A percentile compares a stretch with the other conserved stretches of the same genome.
phyloP scores from a whole-genome alignment of 2,888 invertebrate genomes.

The Hecatera dysodea region DNA sequence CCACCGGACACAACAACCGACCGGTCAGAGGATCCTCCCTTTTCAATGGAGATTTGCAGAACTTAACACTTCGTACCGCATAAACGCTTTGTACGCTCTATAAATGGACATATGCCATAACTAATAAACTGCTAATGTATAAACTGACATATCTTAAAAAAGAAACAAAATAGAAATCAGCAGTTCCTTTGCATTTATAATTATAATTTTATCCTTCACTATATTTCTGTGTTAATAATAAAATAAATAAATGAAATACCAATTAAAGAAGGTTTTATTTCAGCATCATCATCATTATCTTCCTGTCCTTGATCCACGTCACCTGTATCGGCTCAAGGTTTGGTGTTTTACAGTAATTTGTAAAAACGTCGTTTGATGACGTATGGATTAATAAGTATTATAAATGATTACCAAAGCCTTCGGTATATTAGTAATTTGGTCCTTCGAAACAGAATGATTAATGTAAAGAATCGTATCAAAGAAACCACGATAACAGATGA shows the following conservation, averaged over 20 bases:
- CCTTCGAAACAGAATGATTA: constrained; percentile 18
- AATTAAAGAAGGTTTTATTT: not conserved
- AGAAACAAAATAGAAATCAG: no score
- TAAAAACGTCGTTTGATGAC: not conserved
- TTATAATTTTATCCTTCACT: no score
- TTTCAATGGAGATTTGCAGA: no score
- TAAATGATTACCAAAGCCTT: not conserved
- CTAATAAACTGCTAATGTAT: not conserved
- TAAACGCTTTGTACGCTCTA: no score
- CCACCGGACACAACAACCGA: no score
- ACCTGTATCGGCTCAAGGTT: not conserved
- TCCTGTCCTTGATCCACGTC: not conserved
- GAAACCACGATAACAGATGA: not conserved
- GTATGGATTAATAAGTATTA: constrained; percentile 16
- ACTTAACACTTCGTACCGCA: no score
- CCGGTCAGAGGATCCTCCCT: no score
- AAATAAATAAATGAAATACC: no score
- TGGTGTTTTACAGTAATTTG: not conserved
- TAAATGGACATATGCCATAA: no score
- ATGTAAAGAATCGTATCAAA: constrained; percentile 18
- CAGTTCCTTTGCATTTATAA: no score
- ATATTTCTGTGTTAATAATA: no score
- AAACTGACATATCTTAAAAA: not conserved
- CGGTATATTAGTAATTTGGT: not conserved
- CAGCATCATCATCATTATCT: not conserved